These are phyloP conservation scores for Maconellicoccus hirsutus DNA, from an alignment of 1,140 invertebrate species.

Conservation along the genomic window DNA sequence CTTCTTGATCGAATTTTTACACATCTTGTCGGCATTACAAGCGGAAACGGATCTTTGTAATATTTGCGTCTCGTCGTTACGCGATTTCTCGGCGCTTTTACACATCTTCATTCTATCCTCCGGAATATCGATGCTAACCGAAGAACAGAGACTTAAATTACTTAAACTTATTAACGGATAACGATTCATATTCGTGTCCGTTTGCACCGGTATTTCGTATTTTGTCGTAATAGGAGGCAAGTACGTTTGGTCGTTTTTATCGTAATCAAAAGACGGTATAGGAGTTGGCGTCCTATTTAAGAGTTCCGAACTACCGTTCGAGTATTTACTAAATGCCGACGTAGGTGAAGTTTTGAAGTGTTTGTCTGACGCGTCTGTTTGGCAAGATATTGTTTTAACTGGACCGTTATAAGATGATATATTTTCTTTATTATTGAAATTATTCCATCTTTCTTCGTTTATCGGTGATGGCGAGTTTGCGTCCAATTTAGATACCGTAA, in stretches of 20 bases:
- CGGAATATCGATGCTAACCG: constrained; percentile 32
- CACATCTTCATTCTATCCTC: neutral
- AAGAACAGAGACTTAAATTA: constrained; percentile 38
- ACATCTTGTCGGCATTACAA: neutral
- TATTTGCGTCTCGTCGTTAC: neutral
- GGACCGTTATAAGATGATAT: neutral
- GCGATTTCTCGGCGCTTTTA: neutral
- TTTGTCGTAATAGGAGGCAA: constrained; percentile 20
- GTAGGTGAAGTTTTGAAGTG: constrained; percentile 33
- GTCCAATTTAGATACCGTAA: neutral
- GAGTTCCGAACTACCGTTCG: constrained; percentile 31
- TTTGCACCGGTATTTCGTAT: constrained; percentile 2
- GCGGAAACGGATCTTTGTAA: neutral
- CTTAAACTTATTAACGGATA: constrained; percentile 33
- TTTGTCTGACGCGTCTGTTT: neutral
- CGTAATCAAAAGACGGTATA: constrained; percentile 27
- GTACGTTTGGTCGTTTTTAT: constrained; percentile 26
- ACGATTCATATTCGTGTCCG: constrained; percentile 23
- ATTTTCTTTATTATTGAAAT: constrained; percentile 8
- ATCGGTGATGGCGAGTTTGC: neutral
- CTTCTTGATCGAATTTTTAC: constrained; percentile 19
- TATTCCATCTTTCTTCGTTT: neutral
- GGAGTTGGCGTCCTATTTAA: constrained; percentile 33
- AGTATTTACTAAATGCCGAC: constrained; percentile 39
- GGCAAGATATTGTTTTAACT: neutral